Conservation (phyloP, 1,140 invertebrate genomes). For the Apis cerana region DNA sequence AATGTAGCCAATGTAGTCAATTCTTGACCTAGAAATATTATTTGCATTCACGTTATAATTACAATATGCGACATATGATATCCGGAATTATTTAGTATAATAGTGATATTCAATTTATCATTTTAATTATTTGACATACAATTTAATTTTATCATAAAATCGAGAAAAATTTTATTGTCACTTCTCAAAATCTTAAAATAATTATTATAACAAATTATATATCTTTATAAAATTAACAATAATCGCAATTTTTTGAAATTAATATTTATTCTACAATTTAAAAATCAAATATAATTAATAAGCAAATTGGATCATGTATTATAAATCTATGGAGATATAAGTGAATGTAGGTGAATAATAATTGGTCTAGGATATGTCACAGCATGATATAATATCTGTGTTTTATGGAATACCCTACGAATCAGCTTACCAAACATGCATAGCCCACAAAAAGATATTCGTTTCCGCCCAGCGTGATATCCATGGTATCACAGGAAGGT, state of each 20-base stretch:
- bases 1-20: background rate
- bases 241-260: background rate
- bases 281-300: background rate
- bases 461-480: slow-evolving; percentile 55
- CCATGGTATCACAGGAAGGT: slow-evolving; percentile 4
- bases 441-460: slow-evolving; percentile 52
- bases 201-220: no score
- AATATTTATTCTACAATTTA: background rate
- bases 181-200: background rate
- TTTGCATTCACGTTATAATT: slow-evolving; percentile 17
- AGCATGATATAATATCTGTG: slow-evolving; percentile 4
- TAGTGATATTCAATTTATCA: background rate
- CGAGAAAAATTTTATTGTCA: no score
- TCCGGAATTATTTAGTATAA: background rate
- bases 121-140: background rate
- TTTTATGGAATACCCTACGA: slow-evolving; percentile 28
- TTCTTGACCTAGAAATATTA: slow-evolving; percentile 26
- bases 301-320: background rate
- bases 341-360: background rate
- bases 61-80: background rate
- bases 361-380: background rate
- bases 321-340: background rate
- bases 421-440: slow-evolving; percentile 15
- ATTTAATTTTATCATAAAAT: background rate
- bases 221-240: background rate